A percentile compares a stretch with the other conserved stretches of the same genome.
phyloP scores from a whole-genome alignment of 2,888 invertebrate species.

The Neocrepidodera transversa region DNA sequence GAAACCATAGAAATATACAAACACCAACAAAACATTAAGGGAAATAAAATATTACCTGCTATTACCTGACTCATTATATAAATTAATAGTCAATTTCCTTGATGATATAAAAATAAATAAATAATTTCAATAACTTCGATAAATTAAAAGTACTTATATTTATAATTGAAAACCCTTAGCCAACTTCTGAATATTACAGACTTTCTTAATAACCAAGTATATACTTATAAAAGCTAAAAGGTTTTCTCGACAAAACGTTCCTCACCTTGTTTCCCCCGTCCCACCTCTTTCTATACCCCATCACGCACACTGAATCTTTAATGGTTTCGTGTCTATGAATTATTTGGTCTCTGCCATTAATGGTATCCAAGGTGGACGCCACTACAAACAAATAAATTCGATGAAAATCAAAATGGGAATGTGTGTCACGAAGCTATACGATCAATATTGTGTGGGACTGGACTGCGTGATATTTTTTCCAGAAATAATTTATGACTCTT shows the following conservation, averaged over 20 bases:
- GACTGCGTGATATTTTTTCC: constrained; percentile 17
- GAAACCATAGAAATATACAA: too few species aligned
- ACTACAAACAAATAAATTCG: constrained; percentile 36
- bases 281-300: constrained; percentile 15
- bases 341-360: constrained; percentile 34
- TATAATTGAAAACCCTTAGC: too few species aligned
- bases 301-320: constrained; percentile 40
- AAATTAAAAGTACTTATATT: too few species aligned
- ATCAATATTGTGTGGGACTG: constrained; percentile 29
- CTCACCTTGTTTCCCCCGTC: background rate
- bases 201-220: constrained; percentile 11
- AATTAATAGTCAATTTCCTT: too few species aligned
- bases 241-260: constrained; percentile 4
- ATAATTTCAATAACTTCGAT: too few species aligned
- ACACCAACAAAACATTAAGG: too few species aligned
- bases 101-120: too few species aligned
- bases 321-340: constrained; percentile 39
- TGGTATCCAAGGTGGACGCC: constrained; percentile 35
- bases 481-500: too few species aligned
- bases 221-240: constrained; percentile 1
- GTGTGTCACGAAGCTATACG: constrained; percentile 22
- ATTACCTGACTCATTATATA: too few species aligned
- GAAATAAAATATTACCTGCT: too few species aligned
- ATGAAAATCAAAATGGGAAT: constrained; percentile 29
- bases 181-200: background rate